Base-by-base conservation (phyloP, 64 coral and sea anemone genomes). In the Actinia equina region DNA sequence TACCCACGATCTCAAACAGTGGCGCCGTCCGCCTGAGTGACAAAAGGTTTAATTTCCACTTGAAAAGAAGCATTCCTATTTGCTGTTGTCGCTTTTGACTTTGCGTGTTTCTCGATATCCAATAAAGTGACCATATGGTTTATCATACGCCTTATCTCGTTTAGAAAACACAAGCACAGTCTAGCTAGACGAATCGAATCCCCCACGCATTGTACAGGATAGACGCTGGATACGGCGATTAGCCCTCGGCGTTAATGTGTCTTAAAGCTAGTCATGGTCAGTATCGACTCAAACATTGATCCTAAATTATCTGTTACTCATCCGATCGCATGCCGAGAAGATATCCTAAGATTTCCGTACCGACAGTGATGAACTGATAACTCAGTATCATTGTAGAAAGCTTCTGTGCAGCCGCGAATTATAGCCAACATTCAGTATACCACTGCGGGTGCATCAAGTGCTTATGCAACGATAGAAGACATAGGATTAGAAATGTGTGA, bases 281-380 rank as follows among this genome's bases (percentile, higher is more conserved):
- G 12, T 74, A 74, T 74, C 25, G 69, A 74, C 26, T 74, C 69
- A 41, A 74, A 74, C 2, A 74, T 74, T 74, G 69, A 74, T 41
- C 25, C 25, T 30, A 74, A 74, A 3, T 74, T 74, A 74, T 74
- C 69, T 74, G 69, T 74, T 74, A 74, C 13, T 74, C 25, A 74
- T 74, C 69, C 69, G 69, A 74, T 74, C 69, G 26, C 69, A 74
- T 25, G 63, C 63, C 19, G 63, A 69, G 63, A 69, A 69, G n/a
- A 69, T 27, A 69, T 30, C 69, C 23, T 30, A 37, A 74, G 69
- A 74, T 74, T 74, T 74, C 69, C 69, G 69, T 41, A 74, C 69
- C 69, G 26, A 27, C 26, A 41, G 41, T 69, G 63, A 69, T 69
- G 63, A 69, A 18, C 63, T 18, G 25, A 74, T 30, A 74, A 74